Base-by-base conservation (phyloP, 2,113 vertebrate species). In the Anhinga rufa region DNA sequence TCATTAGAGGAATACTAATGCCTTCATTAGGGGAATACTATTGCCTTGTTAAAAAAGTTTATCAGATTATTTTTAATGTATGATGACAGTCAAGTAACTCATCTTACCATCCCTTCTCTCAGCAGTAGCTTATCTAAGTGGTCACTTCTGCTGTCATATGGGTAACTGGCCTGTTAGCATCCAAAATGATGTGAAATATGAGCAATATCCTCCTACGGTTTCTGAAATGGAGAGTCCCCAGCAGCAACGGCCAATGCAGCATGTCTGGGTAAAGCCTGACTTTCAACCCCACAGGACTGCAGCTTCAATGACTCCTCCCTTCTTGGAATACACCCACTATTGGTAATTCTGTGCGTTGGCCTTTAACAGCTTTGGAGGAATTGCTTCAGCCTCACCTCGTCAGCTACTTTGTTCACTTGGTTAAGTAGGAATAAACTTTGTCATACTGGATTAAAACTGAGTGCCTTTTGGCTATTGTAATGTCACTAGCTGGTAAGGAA, bases 151-250 rank as follows among this genome's bases (percentile, higher is more conserved):
- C 25, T 77, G 7, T 49, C 7, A 7, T 29, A 21, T 13, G 34
- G 28, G 8, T 62, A 36, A 31, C 6, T 70, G 61, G n/a, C 21
- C 11, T 32, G 15, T 46, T 75, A 29, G 28, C 4, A 9, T 58
- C 10, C 16, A 31, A 49, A 77, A 40, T 29, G 1, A n/a, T 68
- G 17, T 54, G 32, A 58, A 58, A 88, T n/a, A 29, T 0, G 7
- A 70, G 22, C 0, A 1, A 2, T 22, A 34, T 22, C 3, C 29
- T 61, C 12, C 32, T 70, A 1, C 0, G 0, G 10, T 40, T 86
- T 52, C 52, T 71, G 48, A 55, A 74, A 66, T 7, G 4, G 51
- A 58, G 14, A 61, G 49, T 74, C 9, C 12, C n/a, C 12, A 70
- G 17, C 17, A 68, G 22, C 36, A 65, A 25, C 7, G 16, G 11